These are phyloP conservation scores for Ormyrus thymus DNA, from an alignment of 2,888 invertebrate genomes.

Conservation along the genomic window DNA sequence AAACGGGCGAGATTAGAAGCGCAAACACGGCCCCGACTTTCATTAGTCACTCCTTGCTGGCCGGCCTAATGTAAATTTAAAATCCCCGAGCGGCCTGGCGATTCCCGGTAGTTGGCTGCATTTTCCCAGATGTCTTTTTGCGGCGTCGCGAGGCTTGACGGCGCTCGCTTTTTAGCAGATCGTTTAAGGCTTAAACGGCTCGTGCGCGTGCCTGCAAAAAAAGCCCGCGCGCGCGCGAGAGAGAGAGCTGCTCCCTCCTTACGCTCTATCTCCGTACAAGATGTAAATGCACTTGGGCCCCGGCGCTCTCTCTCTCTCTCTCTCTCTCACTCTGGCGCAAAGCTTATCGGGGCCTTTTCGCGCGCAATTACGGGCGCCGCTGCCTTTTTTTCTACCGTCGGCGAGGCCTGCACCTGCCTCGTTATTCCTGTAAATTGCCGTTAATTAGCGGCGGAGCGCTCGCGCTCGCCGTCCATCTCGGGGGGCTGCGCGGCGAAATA, in stretches of 20 bases:
- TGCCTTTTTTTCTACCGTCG: conserved; percentile 1
- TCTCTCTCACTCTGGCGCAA: too few species aligned
- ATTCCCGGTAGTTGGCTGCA: too few species aligned
- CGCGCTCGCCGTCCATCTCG: neutral
- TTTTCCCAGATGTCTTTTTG: too few species aligned
- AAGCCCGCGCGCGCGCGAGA: too few species aligned
- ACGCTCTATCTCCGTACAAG: conserved; percentile 56
- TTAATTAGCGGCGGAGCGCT: conserved; percentile 62
- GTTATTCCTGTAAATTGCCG: conserved; percentile 66
- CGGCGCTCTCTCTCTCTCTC: too few species aligned
- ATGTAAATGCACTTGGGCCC: conserved; percentile 27
- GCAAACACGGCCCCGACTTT: too few species aligned
- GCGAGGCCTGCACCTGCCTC: conserved; percentile 55
- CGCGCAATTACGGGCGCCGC: conserved; percentile 46
- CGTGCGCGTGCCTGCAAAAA: neutral
- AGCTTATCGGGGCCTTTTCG: conserved; percentile 33
- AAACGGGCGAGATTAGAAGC: too few species aligned
- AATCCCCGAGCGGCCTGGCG: too few species aligned
- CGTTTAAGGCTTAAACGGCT: conserved; percentile 20
- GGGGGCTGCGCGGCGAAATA: conserved; percentile 48
- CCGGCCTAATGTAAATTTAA: too few species aligned
- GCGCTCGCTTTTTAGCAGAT: neutral
- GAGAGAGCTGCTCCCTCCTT: too few species aligned
- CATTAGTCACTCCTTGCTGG: too few species aligned
- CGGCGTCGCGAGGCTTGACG: neutral